These are phyloP conservation scores for Solenopsis fugax DNA, from an alignment of 1,140 invertebrate species.

Conservation along the genomic window DNA sequence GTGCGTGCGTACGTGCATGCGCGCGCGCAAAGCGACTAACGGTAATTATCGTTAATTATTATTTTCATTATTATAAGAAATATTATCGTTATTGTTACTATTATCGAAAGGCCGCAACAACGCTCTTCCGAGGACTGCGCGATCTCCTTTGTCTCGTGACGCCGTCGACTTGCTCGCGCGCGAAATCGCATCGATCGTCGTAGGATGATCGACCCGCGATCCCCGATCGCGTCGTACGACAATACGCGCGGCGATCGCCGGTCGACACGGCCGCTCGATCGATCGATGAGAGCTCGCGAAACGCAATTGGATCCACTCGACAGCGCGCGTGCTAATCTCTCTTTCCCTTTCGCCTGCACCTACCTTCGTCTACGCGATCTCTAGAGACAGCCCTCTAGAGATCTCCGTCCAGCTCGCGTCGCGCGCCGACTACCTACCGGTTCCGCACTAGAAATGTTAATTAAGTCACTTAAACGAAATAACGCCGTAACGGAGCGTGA, in stretches of 20 bases:
- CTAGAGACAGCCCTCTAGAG: constrained; percentile 47
- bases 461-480: constrained; percentile 63
- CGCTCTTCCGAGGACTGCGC: constrained; percentile 65
- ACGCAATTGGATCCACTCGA: constrained; percentile 21
- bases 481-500: constrained; percentile 57
- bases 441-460: constrained; percentile 57
- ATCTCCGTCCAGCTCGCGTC: constrained; percentile 50
- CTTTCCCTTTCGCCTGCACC: constrained; percentile 2
- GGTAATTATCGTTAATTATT: constrained; percentile 64
- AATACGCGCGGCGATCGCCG: not conserved
- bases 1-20: constrained; percentile 9
- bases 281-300: constrained; percentile 32
- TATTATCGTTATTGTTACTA: constrained; percentile 67
- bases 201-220: constrained; percentile 11
- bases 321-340: constrained; percentile 12
- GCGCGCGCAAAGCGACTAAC: constrained; percentile 66
- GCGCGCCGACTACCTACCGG: constrained; percentile 35
- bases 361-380: constrained; percentile 46
- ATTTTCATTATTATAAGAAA: constrained; percentile 64
- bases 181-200: constrained; percentile 42
- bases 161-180: constrained; percentile 42
- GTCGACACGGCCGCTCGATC: not conserved
- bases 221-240: not conserved
- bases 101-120: constrained; percentile 75
- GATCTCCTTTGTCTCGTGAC: constrained; percentile 46